Evolutionary conservation across 2,888 invertebrate species (phyloP), one percentile per base, ranked within the genome.

Genomic region (Disparrhopalites patrizii): DNA sequence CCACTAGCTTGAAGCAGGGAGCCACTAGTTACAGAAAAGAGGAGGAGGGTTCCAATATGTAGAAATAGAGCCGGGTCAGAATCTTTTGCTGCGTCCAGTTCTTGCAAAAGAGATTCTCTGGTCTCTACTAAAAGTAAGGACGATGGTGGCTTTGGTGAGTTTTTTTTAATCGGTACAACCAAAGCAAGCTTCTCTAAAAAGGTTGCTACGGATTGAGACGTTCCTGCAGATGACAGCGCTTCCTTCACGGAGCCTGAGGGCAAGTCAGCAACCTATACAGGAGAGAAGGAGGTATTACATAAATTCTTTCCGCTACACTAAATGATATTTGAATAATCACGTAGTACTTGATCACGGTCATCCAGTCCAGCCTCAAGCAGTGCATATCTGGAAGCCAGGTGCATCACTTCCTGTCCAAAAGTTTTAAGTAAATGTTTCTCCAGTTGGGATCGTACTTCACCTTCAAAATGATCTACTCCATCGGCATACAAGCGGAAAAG

Each of bases 1-100:
- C 98, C 98, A 28, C 96, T 95, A 15, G 93, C 93, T 79, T 96
- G 93, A 28, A 97, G 78, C 82, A 93, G 90, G 74, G 83, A 86
- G 75, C 91, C 90, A 1, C 90, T 91, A 2, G 87, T 82, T 10
- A 86, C 85, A 58, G 90, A 90, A 77, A 93, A 94, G 63, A 95
- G 83, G 47, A 93, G 83, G 68, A 92, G 81, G 0, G 85, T 85
- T 0, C 87, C 85, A 62, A 93, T 81, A 79, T 93, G 93, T 51
- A 95, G 80, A 58, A 87, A 84, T 36, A 92, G 79, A 0, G 93
- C 90, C 15, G 91, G 86, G 76, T 93, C 92, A 64, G 87, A 87
- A 66, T 82, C 81, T 20, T 70, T 79, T 7, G 75, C 71, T 0
- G 72, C 76, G 61, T 86, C 85, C 66, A 97, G 78, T 79, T 95